These are phyloP conservation scores for Hyles vespertilio DNA, from an alignment of 1,140 invertebrate genomes.

Conservation along the genomic window DNA sequence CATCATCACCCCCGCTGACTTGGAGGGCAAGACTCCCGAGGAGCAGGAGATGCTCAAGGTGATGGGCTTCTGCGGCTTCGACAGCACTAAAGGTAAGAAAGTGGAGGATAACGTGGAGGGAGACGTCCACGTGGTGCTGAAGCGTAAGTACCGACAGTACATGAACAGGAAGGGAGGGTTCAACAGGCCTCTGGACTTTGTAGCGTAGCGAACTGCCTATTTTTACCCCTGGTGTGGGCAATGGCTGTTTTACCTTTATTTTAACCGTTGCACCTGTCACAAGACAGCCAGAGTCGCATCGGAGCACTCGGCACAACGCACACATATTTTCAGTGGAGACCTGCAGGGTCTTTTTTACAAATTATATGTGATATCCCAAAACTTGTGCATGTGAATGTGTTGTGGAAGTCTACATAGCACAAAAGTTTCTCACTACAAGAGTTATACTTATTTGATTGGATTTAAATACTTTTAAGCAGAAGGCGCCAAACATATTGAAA, in stretches of 20 bases:
- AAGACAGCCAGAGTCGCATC: background rate
- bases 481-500: no score
- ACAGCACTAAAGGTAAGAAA: constrained; percentile 96
- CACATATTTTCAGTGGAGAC: constrained; percentile 17
- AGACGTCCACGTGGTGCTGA: constrained; percentile 95
- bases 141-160: constrained; percentile 98
- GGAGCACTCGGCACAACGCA: constrained; percentile 7
- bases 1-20: constrained; percentile 82
- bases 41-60: constrained; percentile 97
- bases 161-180: constrained; percentile 99
- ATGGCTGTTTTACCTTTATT: background rate
- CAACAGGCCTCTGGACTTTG: constrained; percentile 97
- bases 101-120: constrained; percentile 95
- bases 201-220: constrained; percentile 77
- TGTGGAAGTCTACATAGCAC: no score
- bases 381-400: background rate
- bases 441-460: background rate
- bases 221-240: background rate
- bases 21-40: constrained; percentile 89
- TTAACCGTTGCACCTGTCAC: background rate
- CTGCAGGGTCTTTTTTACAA: constrained; percentile 34
- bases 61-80: constrained; percentile 97
- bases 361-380: constrained; percentile 8
- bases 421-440: no score
- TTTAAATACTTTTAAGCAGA: no score